Percentiles rank a stretch among this genome's conserved stretches.
phyloP scores from a whole-genome alignment of 2,888 invertebrate genomes.

The Schizaphis graminum region DNA sequence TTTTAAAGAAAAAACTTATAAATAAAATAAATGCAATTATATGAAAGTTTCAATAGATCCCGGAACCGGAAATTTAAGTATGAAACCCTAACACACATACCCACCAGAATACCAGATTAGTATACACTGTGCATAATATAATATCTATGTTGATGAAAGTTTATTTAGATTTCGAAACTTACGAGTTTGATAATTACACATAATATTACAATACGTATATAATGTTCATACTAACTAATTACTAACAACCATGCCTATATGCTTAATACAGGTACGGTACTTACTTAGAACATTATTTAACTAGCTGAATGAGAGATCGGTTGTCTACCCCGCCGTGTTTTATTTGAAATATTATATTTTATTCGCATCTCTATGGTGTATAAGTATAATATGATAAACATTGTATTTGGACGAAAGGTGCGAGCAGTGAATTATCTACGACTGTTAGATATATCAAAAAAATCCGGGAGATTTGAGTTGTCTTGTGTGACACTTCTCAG shows the following conservation, averaged over 20 bases:
- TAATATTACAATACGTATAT: not conserved
- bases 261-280: not conserved
- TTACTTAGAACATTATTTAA: not conserved
- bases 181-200: not conserved
- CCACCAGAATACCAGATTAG: not conserved
- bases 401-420: not conserved
- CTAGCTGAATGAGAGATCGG: not conserved
- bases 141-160: conserved; percentile 1
- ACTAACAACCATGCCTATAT: not conserved
- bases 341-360: not conserved
- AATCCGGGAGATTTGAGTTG: not conserved
- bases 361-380: not conserved
- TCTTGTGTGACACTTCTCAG: not conserved
- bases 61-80: not conserved
- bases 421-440: not conserved
- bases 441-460: not conserved
- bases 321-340: not conserved
- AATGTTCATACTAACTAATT: not conserved
- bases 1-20: not conserved
- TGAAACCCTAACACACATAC: not conserved
- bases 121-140: not conserved
- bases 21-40: not conserved
- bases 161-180: not conserved
- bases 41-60: not conserved
- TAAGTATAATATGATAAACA: not conserved